Conservation (phyloP, 2,113 vertebrate species). For the Petaurus breviceps region DNA sequence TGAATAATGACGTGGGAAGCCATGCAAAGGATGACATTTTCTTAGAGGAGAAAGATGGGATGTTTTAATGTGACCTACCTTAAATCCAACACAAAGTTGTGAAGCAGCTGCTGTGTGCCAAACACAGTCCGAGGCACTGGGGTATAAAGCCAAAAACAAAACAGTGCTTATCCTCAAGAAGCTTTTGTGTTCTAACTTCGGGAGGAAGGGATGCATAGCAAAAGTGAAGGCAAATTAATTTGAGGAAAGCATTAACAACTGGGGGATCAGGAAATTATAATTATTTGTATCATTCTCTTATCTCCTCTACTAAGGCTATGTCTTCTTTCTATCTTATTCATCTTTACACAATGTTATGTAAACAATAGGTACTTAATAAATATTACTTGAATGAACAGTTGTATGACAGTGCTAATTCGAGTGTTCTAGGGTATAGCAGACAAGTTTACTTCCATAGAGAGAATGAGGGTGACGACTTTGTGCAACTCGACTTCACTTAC, state of each 20-base stretch:
- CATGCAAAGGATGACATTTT: background rate
- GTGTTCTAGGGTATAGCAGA: background rate
- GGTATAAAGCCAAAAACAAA: background rate
- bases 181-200: background rate
- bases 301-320: background rate
- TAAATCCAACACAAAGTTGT: background rate
- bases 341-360: background rate
- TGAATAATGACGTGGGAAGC: background rate
- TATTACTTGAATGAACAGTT: background rate
- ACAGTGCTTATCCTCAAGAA: background rate
- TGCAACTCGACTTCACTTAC: background rate
- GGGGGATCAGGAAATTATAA: background rate
- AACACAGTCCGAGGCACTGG: background rate
- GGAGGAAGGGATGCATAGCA: background rate
- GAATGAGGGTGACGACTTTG: background rate
- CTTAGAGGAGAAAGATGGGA: background rate
- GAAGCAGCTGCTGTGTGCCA: no score
- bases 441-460: background rate
- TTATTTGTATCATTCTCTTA: background rate
- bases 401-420: background rate
- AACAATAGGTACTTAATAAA: background rate
- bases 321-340: background rate
- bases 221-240: background rate
- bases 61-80: background rate
- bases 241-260: background rate